Evolutionary conservation across 2,797 vertebrate species (phyloP), one percentile per base, ranked within the genome.

Genomic region (Margarornis squamiger): DNA sequence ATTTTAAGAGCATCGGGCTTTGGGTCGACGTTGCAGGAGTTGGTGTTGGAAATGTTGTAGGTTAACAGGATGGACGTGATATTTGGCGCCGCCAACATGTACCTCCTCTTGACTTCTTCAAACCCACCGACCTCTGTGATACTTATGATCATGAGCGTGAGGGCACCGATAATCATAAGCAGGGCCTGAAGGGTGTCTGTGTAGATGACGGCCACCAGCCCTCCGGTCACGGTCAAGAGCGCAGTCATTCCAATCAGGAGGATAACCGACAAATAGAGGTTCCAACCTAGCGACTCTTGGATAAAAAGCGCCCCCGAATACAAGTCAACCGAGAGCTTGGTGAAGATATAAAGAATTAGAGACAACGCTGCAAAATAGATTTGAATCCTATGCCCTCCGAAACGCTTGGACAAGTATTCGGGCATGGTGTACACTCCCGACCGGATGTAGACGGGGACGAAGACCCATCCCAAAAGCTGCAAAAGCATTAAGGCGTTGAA

Each of bases 381-480:
- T 97, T 99, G 99, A 87, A 99, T 98, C 94, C 99, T 98, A 97
- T 98, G 98, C 94, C 99, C 99, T 79, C 99, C 99, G 9, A 98
- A 99, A 81, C 99, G 99, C 97, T 99, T 99, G 41, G 98, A 99
- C 95, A 99, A 98, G 97, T 99, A 99, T 88, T 99, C 99, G 6
- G 99, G 99, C 99, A 99, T 99, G 93, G 99, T 99, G 97, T 99
- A 99, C 63, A 99, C 99, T 93, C 99, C 99, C 19, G 98, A 99
- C 93, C 99, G 98, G 97, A 99, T 99, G 96, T 99, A 99, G 77
- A 99, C 99, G 3, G 99, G 99, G 92, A 99, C 98, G 97, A 99
- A 99, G 83, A 99, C 98, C 99, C 99, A 99, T 96, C 99, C 99
- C 68, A 99, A 98, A 93, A 99, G 98, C 98, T 99, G 99, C 97